Percentiles rank a stretch among this genome's conserved stretches.
Conservation (phyloP, 2,888 invertebrate species). For the Conops quadrifasciatus region DNA sequence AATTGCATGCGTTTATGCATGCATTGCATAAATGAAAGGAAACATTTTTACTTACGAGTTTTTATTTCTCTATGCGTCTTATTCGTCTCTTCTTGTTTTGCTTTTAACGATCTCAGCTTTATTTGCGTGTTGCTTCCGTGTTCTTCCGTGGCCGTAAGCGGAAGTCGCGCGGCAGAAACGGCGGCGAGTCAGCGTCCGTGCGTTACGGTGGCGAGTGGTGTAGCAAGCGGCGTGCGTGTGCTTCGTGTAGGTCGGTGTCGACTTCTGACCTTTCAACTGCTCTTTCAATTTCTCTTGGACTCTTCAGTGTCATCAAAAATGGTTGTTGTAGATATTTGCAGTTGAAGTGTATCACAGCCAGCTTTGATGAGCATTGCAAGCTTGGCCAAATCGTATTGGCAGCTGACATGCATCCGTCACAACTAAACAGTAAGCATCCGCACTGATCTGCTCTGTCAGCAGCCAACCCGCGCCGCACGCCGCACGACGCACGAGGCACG, state of each 20-base stretch:
- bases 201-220: conserved; percentile 36
- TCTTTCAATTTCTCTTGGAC: conserved; percentile 46
- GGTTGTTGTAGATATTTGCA: conserved; percentile 62
- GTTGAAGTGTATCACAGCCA: conserved; percentile 65
- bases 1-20: too few species aligned
- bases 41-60: background rate
- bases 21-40: too few species aligned
- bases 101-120: background rate
- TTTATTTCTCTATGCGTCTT: background rate
- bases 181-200: conserved; percentile 39
- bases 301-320: conserved; percentile 65
- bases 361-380: conserved; percentile 66
- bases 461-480: background rate
- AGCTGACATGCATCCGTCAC: conserved; percentile 7
- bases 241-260: conserved; percentile 22
- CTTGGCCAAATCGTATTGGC: conserved; percentile 44
- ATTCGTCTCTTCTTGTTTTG: background rate
- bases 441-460: background rate
- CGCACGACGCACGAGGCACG: background rate
- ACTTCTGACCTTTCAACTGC: conserved; percentile 30
- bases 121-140: background rate
- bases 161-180: conserved; percentile 22
- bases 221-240: conserved; percentile 33
- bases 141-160: background rate
- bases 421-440: too few species aligned